Conservation (phyloP, 2,888 invertebrate genomes). For the Elmis aenea region DNA sequence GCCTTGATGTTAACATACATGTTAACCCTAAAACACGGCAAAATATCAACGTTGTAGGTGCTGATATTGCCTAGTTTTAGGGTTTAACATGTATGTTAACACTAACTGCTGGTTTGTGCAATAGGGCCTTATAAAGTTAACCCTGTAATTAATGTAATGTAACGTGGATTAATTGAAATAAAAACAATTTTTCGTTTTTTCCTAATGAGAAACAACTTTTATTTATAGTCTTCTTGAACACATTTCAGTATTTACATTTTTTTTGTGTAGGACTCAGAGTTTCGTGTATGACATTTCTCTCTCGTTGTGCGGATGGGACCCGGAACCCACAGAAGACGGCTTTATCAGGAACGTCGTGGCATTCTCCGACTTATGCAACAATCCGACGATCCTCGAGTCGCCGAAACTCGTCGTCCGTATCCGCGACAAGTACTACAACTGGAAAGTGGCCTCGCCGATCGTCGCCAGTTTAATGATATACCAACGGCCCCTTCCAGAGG, state of each 20-base stretch:
- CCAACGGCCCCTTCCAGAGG: constrained; percentile 77
- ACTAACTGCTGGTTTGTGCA: too few relatives aligned
- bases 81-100: too few relatives aligned
- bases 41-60: too few relatives aligned
- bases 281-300: constrained; percentile 62
- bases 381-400: constrained; percentile 70
- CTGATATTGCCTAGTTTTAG: too few relatives aligned
- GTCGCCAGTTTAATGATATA: constrained; percentile 83
- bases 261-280: constrained; percentile 35
- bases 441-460: constrained; percentile 87
- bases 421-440: constrained; percentile 83
- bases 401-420: constrained; percentile 82
- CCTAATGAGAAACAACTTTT: too few relatives aligned
- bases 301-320: constrained; percentile 71
- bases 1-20: too few relatives aligned
- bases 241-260: constrained; percentile 2
- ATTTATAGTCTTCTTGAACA: too few relatives aligned
- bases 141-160: too few relatives aligned
- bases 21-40: too few relatives aligned
- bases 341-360: constrained; percentile 55
- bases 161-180: too few relatives aligned
- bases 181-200: too few relatives aligned
- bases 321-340: constrained; percentile 48
- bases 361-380: constrained; percentile 61
- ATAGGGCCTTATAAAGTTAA: too few relatives aligned